phyloP scores from a whole-genome alignment of 2,797 vertebrate genomes.

The Miichthys miiuy region DNA sequence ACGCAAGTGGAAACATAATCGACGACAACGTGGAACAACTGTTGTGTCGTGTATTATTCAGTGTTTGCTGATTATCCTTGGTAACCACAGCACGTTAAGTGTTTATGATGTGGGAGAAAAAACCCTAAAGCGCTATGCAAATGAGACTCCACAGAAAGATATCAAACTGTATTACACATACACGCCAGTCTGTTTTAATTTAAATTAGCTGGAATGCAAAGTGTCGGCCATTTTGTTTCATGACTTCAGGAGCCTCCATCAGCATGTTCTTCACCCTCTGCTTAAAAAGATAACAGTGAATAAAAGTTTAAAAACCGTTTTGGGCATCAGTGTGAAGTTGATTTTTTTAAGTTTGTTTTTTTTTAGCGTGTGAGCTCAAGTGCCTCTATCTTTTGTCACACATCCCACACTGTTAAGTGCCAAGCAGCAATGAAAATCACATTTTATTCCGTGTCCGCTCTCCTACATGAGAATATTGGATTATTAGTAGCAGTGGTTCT shows the following conservation, averaged over 20 bases:
- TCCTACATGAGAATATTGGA: constrained; percentile 19
- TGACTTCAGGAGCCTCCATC: constrained; percentile 3
- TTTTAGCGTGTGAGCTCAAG: background rate
- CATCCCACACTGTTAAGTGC: constrained; percentile 36
- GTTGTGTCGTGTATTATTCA: constrained; percentile 5
- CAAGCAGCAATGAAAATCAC: constrained; percentile 51
- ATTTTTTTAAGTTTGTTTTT: background rate
- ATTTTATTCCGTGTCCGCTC: constrained; percentile 43
- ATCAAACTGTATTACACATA: constrained; percentile 12
- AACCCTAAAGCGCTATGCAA: constrained; percentile 21
- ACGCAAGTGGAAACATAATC: background rate
- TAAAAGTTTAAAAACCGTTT: constrained; percentile 11
- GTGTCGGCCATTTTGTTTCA: constrained; percentile 2
- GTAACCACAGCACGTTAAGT: constrained; percentile 2
- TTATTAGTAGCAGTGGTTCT: constrained; percentile 37
- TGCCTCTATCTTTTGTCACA: constrained; percentile 35
- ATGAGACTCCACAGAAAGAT: constrained; percentile 29
- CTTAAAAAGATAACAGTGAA: constrained; percentile 17
- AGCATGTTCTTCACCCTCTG: constrained; percentile 1
- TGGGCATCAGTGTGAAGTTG: constrained; percentile 33
- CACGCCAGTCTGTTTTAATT: constrained; percentile 18
- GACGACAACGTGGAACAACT: background rate
- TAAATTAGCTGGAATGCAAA: constrained; percentile 13
- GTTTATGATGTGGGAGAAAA: background rate
- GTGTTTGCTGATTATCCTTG: constrained; percentile 33